Evolutionary conservation across 2,113 vertebrate species (phyloP).

Genomic region (Microcebus ravelobensis): DNA sequence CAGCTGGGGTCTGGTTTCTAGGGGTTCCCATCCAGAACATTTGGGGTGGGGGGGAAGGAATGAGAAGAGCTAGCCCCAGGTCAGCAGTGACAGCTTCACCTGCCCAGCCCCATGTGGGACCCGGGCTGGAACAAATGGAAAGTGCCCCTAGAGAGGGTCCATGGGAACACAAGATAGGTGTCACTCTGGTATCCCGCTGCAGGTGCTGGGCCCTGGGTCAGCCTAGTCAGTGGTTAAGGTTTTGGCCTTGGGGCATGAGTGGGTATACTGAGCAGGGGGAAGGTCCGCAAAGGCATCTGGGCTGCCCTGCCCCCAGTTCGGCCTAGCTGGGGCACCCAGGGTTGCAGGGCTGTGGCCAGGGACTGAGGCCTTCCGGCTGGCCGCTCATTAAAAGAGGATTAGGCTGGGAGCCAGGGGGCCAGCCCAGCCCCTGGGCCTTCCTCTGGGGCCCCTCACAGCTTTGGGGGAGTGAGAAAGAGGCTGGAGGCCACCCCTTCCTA

Average conservation of each 20-base stretch:
- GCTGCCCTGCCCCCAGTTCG: constrained; percentile 45
- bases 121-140: background rate
- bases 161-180: background rate
- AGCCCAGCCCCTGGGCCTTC: constrained; percentile 64
- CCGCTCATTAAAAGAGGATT: constrained; percentile 84
- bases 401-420: constrained; percentile 77
- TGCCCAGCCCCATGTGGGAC: background rate
- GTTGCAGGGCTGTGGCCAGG: constrained; percentile 63
- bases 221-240: background rate
- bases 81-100: background rate
- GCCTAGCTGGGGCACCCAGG: constrained; percentile 38
- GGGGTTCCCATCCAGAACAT: background rate
- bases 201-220: background rate
- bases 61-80: background rate
- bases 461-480: background rate
- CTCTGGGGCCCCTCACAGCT: constrained; percentile 57
- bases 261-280: background rate
- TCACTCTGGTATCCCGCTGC: background rate
- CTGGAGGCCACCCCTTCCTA: background rate
- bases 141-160: background rate
- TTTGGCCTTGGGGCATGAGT: background rate
- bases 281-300: background rate
- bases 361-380: constrained; percentile 76
- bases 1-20: background rate
- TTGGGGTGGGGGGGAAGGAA: too few species aligned